Base-by-base conservation (phyloP, 2,888 invertebrate species). In the Morpho achilles region DNA sequence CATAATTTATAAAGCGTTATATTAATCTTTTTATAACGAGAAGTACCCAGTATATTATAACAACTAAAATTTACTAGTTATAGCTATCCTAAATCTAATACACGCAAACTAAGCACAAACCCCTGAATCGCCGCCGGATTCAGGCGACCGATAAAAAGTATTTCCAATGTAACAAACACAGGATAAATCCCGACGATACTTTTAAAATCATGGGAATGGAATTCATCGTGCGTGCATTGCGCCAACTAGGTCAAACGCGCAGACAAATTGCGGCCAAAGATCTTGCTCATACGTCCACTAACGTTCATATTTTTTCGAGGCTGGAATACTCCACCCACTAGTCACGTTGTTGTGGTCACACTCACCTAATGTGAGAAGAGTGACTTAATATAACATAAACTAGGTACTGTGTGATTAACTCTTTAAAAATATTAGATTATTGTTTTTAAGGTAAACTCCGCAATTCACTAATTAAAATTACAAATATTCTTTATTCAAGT, bases 261-360 rank as follows among this genome's bases (percentile, higher is more conserved):
- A 53, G 54, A 56, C 58, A 56, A 64, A 63, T 58, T 59, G 50
- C 52, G 52, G 54, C 55, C 55, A 55, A 55, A 53, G 41, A 58
- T 52, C 50, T 50, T 51, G 49, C 47, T 52, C 46, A 23, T 49
- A 40, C 58, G 56, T 44, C 49, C 45, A 50, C 55, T 48, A 43
- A 22, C 43, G 50, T 54, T 50, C 44, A 53, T 41, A 43, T 42
- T 50, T 57, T 59, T 57, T 47, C 41, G 41, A 50, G 52, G 52
- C 55, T 45, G 49, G 44, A 52, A 53, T 50, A 9, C 60, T 58
- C 59, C 54, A 60, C 63, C 59, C 49, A 63, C 51, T 52, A 42
- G 39, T 60, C 50, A 59, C 52, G 59, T 62, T 69, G 69, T 68
- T 67, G 66, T 63, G 65, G 71, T 68, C 70, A 72, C 69, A 66